phyloP scores from a whole-genome alignment of 1,140 invertebrate species.

The Mamestra configurata region DNA sequence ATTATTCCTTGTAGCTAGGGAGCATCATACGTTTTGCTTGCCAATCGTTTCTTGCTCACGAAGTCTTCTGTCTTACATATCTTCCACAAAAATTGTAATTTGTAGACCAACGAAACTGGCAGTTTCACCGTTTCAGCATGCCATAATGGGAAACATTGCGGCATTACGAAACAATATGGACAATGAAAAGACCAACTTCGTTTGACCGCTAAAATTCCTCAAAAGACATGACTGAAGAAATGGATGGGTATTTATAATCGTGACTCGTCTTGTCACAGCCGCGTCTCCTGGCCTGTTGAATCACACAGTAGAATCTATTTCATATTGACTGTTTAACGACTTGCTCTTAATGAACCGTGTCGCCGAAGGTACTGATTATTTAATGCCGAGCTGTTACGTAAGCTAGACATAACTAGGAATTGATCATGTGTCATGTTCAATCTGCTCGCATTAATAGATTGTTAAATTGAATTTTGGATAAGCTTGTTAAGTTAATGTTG shows the following conservation, averaged over 20 bases:
- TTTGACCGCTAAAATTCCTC: no score
- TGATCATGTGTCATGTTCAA: not conserved
- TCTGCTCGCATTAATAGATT: not conserved
- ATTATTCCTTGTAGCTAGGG: no score
- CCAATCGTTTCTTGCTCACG: no score
- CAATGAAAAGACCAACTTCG: no score
- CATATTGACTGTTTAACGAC: constrained; percentile 30
- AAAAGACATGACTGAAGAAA: not conserved
- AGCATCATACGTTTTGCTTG: no score
- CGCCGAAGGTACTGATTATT: constrained; percentile 24
- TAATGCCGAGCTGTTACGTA: constrained; percentile 27
- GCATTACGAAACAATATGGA: no score
- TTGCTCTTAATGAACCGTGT: constrained; percentile 17
- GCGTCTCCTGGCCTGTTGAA: not conserved
- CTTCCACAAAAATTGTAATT: no score
- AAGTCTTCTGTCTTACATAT: no score
- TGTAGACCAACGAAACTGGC: no score
- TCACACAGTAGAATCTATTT: constrained; percentile 4
- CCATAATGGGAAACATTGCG: no score
- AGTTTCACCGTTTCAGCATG: no score
- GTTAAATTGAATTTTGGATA: constrained; percentile 5
- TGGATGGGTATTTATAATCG: not conserved
- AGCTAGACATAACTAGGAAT: constrained; percentile 1
- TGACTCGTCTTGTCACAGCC: not conserved
- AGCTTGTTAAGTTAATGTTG: not conserved